These are phyloP conservation scores for Leptopilina boulardi DNA, from an alignment of 1,140 invertebrate species.

Conservation along the genomic window DNA sequence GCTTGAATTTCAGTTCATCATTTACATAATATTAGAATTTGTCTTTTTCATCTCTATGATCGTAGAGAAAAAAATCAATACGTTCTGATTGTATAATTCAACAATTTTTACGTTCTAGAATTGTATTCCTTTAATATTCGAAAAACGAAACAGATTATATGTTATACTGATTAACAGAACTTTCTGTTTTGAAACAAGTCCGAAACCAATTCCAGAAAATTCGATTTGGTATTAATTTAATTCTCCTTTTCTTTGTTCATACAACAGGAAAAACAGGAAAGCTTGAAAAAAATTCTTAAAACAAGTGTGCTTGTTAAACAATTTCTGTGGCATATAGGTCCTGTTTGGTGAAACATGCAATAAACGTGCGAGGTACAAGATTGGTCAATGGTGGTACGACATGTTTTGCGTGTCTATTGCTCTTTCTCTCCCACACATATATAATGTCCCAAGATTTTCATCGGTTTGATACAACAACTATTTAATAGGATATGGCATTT, in stretches of 20 bases:
- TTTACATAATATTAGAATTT: constrained; percentile 15
- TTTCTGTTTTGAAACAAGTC: too few species aligned
- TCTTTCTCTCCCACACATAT: neutral
- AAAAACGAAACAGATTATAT: too few species aligned
- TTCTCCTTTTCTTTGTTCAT: too few species aligned
- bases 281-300: too few species aligned
- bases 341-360: neutral
- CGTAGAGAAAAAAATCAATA: neutral
- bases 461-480: too few species aligned
- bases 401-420: neutral
- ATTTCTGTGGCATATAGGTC: neutral
- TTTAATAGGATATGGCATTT: neutral
- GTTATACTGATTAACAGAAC: too few species aligned
- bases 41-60: neutral
- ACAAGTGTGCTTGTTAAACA: too few species aligned
- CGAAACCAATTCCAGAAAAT: too few species aligned
- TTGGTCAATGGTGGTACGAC: neutral
- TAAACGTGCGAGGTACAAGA: neutral
- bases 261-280: too few species aligned
- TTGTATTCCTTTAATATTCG: too few species aligned
- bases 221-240: too few species aligned
- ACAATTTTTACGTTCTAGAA: neutral
- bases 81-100: neutral
- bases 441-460: too few species aligned
- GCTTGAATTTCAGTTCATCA: constrained; percentile 13